A percentile compares a stretch with the other conserved stretches of the same genome.
phyloP scores from a whole-genome alignment of 2,113 vertebrate genomes.

The Chascanopsetta lugubris region DNA sequence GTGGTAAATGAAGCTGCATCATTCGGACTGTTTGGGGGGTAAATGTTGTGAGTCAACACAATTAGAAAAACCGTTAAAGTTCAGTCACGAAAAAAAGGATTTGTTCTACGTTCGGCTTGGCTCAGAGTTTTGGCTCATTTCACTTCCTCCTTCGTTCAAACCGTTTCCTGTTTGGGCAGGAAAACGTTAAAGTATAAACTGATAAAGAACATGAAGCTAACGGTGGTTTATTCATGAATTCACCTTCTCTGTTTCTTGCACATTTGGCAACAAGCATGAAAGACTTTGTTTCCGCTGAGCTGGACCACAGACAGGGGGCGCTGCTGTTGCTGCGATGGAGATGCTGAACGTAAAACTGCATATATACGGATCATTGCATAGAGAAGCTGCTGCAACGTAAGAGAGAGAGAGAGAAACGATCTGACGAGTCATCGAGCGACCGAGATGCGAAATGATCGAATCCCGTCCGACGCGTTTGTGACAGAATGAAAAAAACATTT shows the following conservation, averaged over 20 bases:
- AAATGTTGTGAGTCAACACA: not conserved
- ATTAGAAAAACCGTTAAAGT: not conserved
- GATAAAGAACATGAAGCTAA: not conserved
- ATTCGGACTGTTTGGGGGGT: not conserved
- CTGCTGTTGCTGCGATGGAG: slow-evolving; percentile 1
- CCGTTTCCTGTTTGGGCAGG: not conserved
- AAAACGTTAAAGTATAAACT: not conserved
- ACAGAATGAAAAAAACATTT: not conserved
- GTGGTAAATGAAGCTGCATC: too few relatives aligned
- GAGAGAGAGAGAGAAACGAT: not conserved
- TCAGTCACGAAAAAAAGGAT: not conserved
- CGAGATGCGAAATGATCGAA: slow-evolving; percentile 10
- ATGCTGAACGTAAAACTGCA: slow-evolving; percentile 70
- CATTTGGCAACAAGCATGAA: not conserved
- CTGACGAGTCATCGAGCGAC: slow-evolving; percentile 9
- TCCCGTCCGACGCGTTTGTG: slow-evolving; percentile 6
- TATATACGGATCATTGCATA: slow-evolving; percentile 80
- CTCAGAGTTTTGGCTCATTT: slow-evolving; percentile 16
- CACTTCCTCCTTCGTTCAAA: not conserved
- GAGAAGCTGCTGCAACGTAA: slow-evolving; percentile 77
- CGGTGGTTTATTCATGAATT: not conserved
- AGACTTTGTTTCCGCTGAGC: not conserved
- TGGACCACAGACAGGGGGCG: not conserved
- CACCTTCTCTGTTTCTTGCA: not conserved
- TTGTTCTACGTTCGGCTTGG: not conserved